Base-by-base conservation (phyloP, 2,888 invertebrate species). In the Eustalomyia histrio region DNA sequence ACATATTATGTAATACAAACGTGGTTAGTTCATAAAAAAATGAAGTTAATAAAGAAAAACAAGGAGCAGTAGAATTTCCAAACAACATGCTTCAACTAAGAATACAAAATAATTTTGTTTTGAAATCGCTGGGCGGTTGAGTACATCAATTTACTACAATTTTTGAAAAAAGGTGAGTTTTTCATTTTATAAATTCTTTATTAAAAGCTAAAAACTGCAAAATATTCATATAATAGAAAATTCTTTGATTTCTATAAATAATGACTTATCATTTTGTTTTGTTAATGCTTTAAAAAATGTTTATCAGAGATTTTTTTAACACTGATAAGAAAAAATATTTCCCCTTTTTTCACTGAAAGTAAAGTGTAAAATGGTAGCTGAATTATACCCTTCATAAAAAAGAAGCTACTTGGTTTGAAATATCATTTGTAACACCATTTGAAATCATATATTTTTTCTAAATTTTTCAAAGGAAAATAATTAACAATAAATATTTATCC, bases 121-220 rank as follows among this genome's bases (percentile, higher is more conserved):
- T 81, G 55, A 65, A 81, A 68, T 81, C 81, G 81, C 81, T 81
- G 81, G 74, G 74, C 81, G 81, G 78, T 81, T 61, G 57, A 73
- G 69, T 58, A 55, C n/a, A 50, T 35, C 12, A 33, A 21, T 17
- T n/a, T 24, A 29, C 43, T 57, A 24, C 33, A 63, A 71, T 12
- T 47, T 65, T 58, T n/a, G 60, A 60, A 10, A 60, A 71, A 71
- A 57, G 71, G 81, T 81, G 61, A 81, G 81, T 63, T 57, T n/a
- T 52, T 12, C 10, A 47, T 4, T 55, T 43, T 18, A 57, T 55
- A 53, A 57, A 21, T 39, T 53, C 14, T 57, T 24, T 33, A 29
- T n/a, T 3, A 29, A 47, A n/a, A 61, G 21, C n/a, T n/a, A 43
- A 47, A 47, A 47, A 47, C 14, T 2, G 4, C 10, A 39, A 39